Conservation (phyloP, 2,113 vertebrate genomes). For the Smithornis capensis region DNA sequence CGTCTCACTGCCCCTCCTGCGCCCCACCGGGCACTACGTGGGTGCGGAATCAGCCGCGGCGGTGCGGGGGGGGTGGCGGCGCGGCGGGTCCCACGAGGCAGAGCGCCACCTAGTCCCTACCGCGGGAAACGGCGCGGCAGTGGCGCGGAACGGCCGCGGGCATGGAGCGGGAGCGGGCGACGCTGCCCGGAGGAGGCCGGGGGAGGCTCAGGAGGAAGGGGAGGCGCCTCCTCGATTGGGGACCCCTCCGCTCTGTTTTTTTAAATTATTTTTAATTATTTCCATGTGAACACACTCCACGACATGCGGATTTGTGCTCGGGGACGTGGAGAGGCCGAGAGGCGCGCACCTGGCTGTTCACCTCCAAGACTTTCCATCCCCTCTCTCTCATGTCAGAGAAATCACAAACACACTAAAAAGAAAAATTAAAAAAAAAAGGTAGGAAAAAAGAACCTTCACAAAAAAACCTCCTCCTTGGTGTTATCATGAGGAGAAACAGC, state of each 20-base stretch:
- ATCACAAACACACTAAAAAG: background rate
- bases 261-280: background rate
- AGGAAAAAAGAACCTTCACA: background rate
- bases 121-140: constrained; percentile 74
- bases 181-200: background rate
- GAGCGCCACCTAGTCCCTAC: constrained; percentile 97
- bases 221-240: no score
- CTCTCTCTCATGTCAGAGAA: background rate
- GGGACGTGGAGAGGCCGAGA: background rate
- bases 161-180: background rate
- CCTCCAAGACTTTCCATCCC: background rate
- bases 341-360: background rate
- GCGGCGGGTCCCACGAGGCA: constrained; percentile 77
- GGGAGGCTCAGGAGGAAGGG: no score
- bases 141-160: constrained; percentile 29
- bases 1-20: background rate
- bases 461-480: background rate
- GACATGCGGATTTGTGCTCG: background rate
- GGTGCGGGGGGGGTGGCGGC: no score
- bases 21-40: background rate
- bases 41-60: background rate
- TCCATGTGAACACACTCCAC: background rate
- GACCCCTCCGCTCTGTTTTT: no score
- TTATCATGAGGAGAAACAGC: background rate
- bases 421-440: background rate